Evolutionary conservation across 2,113 vertebrate species (phyloP).

Genomic region (cat (Felis catus)): DNA sequence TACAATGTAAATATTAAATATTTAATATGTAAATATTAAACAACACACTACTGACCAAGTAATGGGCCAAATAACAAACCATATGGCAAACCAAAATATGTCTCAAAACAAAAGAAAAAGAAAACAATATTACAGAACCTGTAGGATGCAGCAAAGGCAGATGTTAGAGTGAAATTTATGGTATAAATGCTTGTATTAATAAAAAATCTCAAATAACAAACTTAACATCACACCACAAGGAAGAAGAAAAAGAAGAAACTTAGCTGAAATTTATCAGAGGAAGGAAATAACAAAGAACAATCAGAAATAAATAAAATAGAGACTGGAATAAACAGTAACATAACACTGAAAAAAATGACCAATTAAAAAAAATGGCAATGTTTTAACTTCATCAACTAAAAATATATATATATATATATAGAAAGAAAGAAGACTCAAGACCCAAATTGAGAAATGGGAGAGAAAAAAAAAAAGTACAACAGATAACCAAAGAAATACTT

Average conservation of each 20-base stretch:
- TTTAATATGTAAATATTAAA: background rate
- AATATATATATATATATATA: too few relatives aligned
- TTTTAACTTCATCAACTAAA: background rate
- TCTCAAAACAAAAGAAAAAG: background rate
- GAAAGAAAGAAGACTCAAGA: background rate
- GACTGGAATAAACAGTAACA: background rate
- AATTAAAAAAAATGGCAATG: background rate
- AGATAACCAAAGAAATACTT: background rate
- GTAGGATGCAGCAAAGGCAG: background rate
- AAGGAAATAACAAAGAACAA: background rate
- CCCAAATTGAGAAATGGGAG: background rate
- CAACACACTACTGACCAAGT: background rate
- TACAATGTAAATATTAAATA: background rate
- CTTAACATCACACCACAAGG: background rate
- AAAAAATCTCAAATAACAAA: background rate
- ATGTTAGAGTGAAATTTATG: background rate
- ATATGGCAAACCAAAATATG: background rate
- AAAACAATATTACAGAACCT: background rate
- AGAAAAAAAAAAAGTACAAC: background rate
- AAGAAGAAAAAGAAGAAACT: background rate
- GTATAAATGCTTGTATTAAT: background rate
- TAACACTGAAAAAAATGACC: background rate
- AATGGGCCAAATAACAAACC: background rate
- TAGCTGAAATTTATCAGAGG: background rate
- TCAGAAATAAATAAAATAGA: background rate